phyloP scores from a whole-genome alignment of 2,888 invertebrate genomes.

The Amphipoea lucens region DNA sequence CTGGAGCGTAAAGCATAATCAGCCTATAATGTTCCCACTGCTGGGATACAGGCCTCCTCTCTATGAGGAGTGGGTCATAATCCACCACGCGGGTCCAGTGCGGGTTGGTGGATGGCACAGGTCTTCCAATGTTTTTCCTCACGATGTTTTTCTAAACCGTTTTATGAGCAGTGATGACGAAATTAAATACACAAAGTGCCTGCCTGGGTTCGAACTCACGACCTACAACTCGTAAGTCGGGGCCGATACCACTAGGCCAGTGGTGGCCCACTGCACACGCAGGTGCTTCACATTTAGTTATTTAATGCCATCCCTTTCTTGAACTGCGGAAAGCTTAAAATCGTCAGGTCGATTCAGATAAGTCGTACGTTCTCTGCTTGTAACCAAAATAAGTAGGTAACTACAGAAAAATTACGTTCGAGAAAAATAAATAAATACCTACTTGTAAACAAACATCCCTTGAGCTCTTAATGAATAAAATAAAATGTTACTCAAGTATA shows the following conservation, averaged over 20 bases:
- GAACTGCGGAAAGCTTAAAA: not conserved
- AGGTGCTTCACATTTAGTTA: not conserved
- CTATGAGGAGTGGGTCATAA: too few relatives aligned
- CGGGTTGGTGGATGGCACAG: too few relatives aligned
- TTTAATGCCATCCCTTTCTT: not conserved
- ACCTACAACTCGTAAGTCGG: too few relatives aligned
- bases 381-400: not conserved
- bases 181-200: too few relatives aligned
- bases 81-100: too few relatives aligned
- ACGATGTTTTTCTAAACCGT: too few relatives aligned
- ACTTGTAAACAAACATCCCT: constrained; percentile 23
- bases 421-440: constrained; percentile 1
- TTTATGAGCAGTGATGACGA: too few relatives aligned
- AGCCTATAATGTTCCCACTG: too few relatives aligned
- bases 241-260: too few relatives aligned
- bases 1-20: not conserved
- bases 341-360: not conserved
- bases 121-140: too few relatives aligned
- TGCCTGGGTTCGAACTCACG: too few relatives aligned
- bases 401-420: not conserved
- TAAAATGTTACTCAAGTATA: constrained; percentile 49
- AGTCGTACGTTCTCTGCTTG: not conserved
- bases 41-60: too few relatives aligned
- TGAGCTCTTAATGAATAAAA: constrained; percentile 43
- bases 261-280: not conserved